Evolutionary conservation across 2,888 invertebrate genomes (phyloP).

Genomic region (Eupithecia vulgata): DNA sequence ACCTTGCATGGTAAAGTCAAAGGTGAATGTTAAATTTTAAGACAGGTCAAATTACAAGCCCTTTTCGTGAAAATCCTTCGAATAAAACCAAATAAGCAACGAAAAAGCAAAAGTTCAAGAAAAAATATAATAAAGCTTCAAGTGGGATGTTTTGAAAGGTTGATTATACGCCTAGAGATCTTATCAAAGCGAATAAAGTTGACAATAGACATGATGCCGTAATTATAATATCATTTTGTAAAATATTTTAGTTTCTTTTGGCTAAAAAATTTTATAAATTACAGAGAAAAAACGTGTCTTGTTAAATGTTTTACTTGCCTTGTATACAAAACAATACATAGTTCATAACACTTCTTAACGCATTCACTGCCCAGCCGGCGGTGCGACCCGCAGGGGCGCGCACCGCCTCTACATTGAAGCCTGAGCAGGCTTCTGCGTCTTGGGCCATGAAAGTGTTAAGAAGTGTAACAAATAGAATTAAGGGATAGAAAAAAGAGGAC

Average conservation of each 20-base stretch:
- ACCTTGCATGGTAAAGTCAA: constrained; percentile 41
- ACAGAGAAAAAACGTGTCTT: no score
- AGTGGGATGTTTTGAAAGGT: constrained; percentile 8
- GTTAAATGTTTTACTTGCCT: no score
- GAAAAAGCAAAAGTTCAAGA: not conserved
- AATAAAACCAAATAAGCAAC: constrained; percentile 17
- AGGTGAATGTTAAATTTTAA: constrained; percentile 28
- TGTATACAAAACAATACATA: no score
- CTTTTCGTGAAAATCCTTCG: not conserved
- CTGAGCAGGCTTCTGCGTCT: no score
- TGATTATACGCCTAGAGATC: not conserved
- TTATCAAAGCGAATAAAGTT: not conserved
- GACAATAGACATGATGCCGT: not conserved
- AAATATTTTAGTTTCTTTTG: not conserved
- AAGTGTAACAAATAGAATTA: no score
- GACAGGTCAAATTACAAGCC: constrained; percentile 23
- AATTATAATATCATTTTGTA: not conserved
- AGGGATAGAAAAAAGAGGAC: no score
- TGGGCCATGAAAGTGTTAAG: no score
- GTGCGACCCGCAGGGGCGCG: no score
- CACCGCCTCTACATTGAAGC: no score
- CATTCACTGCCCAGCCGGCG: no score
- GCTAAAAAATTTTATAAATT: not conserved
- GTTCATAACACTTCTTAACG: no score
- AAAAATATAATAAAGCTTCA: not conserved